phyloP scores from a whole-genome alignment of 2,888 invertebrate species.

The Clunio marinus region DNA sequence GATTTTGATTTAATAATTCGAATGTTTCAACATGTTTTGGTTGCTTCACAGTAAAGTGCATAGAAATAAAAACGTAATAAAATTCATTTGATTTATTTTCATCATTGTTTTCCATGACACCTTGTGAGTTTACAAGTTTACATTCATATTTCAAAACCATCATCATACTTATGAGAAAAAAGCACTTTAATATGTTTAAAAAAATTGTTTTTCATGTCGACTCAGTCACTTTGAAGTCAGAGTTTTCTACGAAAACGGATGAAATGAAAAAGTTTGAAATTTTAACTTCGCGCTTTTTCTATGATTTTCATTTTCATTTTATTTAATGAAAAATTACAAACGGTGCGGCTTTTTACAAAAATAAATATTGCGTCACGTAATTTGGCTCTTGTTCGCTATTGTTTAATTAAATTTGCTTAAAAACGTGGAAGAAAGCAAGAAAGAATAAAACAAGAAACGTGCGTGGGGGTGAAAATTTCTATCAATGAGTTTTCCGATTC shows the following conservation, averaged over 20 bases:
- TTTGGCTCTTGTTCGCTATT: background rate
- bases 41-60: no score
- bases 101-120: no score
- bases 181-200: conserved; percentile 23
- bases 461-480: no score
- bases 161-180: conserved; percentile 16
- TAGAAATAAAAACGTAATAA: no score
- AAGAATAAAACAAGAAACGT: background rate
- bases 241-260: background rate
- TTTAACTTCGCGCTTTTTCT: no score
- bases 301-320: no score
- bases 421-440: background rate
- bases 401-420: conserved; percentile 24
- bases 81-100: no score
- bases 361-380: conserved; percentile 33
- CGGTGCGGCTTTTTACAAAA: background rate
- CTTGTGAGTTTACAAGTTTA: no score
- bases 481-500: background rate
- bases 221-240: no score
- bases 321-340: conserved; percentile 13
- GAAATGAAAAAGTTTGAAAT: background rate
- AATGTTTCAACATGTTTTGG: background rate
- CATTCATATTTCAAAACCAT: conserved; percentile 33
- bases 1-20: no score
- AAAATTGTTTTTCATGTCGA: conserved; percentile 13